Conservation (phyloP, 2,113 vertebrate genomes). For the Phodopus roborovskii region DNA sequence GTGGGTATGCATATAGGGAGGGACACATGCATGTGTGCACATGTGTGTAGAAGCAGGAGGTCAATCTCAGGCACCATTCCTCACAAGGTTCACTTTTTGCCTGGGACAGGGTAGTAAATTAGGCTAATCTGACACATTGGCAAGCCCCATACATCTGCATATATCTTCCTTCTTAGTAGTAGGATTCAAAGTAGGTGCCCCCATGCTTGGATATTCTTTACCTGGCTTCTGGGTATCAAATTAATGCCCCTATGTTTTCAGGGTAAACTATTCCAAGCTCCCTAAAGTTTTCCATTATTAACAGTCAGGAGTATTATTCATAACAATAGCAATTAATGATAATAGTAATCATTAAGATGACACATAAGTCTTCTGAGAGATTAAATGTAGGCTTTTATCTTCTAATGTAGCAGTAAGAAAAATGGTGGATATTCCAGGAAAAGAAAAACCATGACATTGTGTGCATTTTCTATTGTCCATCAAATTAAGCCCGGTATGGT, state of each 20-base stretch:
- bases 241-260: not conserved
- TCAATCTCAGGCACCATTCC: not conserved
- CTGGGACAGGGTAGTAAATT: not conserved
- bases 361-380: not conserved
- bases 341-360: not conserved
- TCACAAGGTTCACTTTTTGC: not conserved
- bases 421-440: not conserved
- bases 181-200: not conserved
- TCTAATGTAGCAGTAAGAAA: not conserved
- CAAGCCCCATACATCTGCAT: no score
- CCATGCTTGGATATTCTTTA: not conserved
- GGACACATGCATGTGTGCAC: not conserved
- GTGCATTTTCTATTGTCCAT: not conserved
- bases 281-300: conserved; percentile 19
- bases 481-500: not conserved
- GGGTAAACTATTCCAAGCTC: not conserved
- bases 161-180: not conserved
- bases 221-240: not conserved
- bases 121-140: not conserved
- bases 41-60: not conserved
- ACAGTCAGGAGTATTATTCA: not conserved
- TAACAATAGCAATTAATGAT: not conserved
- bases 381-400: not conserved
- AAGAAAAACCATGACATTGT: fast-evolving
- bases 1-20: not conserved